Base-by-base conservation (phyloP, 1,140 invertebrate genomes). In the Brachystomella parvula region DNA sequence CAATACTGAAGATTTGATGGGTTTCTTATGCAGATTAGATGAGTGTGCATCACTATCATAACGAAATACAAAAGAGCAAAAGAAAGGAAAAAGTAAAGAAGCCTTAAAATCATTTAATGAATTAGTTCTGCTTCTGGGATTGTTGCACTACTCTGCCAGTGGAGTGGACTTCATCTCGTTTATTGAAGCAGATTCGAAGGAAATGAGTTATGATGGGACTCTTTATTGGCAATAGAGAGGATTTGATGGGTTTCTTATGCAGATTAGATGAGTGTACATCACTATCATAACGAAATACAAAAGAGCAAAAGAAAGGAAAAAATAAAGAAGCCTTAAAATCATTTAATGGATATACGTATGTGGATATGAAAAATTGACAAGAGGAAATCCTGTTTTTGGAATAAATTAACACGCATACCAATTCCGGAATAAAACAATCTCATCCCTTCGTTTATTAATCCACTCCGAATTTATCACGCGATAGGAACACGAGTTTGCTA, bases 141-240 rank as follows among this genome's bases (percentile, higher is more conserved):
- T 39, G 35, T 9, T 19, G 6, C 35, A 19, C 35, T 19, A 39
- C 19, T 39, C 19, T 19, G 6, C 19, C 35, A 39, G 6, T 39
- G 35, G 6, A n/a, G n/a, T n/a, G n/a, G n/a, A n/a, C n/a, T n/a
- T 44, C 39, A 12, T 9, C 39, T 44, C 9, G 39, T 9, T 9
- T 12, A 44, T n/a, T 44, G 39, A 44, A 12, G n/a, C 39, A 44
- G 39, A 12, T 44, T 12, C 9, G 39, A 44, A 44, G 39, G 49
- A 53, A 19, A 17, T 53, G 49, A 53, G 49, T 53, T 53, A 53
- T 53, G 49, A 53, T 53, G n/a, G n/a, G 49, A 53, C 49, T 17
- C 39, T 53, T 53, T 12, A 6, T 15, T 24, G 24, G 9, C 24
- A 53, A 53, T 53, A 9, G n/a, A 44, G 9, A n/a, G 9, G 9